phyloP scores from a whole-genome alignment of 1,140 invertebrate genomes.

The Acromyrmex charruanus region DNA sequence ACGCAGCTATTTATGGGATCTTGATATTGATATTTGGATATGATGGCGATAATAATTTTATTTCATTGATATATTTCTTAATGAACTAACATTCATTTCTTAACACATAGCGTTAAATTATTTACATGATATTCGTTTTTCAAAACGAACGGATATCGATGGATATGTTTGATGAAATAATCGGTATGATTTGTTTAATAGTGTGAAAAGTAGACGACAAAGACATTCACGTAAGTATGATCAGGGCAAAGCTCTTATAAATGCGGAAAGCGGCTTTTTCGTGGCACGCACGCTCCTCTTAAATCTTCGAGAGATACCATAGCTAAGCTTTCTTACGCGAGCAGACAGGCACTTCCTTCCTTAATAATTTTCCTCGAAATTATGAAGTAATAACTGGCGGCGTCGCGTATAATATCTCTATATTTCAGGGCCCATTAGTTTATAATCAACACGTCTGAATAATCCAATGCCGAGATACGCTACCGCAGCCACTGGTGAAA shows the following conservation, averaged over 20 bases:
- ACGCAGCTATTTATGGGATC: no score
- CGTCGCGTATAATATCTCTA: conserved; percentile 86
- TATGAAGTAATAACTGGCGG: conserved; percentile 82
- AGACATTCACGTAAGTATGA: conserved; percentile 38
- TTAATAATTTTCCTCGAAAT: conserved; percentile 84
- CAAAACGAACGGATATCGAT: not conserved
- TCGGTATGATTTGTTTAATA: not conserved
- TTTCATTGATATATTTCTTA: not conserved
- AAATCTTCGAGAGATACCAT: conserved; percentile 82
- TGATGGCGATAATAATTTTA: not conserved
- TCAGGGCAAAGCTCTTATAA: conserved; percentile 54
- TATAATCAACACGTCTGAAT: conserved; percentile 85
- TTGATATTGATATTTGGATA: not conserved
- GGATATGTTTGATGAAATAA: not conserved
- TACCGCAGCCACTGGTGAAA: conserved; percentile 73
- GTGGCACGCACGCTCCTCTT: conserved; percentile 74
- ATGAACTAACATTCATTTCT: not conserved
- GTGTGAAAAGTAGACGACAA: not conserved
- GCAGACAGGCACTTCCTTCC: conserved; percentile 83
- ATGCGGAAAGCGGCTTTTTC: conserved; percentile 71
- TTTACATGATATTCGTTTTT: not conserved
- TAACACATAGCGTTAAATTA: not conserved
- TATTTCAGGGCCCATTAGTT: conserved; percentile 86
- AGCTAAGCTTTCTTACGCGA: conserved; percentile 85
- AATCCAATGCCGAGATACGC: conserved; percentile 81